These are phyloP conservation scores for Xestia xanthographa DNA, from an alignment of 2,888 invertebrate genomes.

Conservation along the genomic window DNA sequence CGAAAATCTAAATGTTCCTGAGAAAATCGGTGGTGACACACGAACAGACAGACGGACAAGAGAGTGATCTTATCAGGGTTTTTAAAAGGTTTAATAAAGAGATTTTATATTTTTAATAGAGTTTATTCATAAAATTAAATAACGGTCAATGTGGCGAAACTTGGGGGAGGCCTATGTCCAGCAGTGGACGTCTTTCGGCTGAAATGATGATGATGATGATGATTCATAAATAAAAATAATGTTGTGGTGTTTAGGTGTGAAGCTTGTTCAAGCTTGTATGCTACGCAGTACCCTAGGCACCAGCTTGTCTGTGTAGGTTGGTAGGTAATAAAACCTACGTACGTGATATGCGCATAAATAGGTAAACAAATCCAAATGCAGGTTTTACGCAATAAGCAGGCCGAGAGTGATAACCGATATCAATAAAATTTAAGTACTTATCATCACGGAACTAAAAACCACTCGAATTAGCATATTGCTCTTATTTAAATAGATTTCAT, in stretches of 20 bases:
- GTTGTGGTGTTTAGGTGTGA: not conserved
- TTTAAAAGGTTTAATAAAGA: no score
- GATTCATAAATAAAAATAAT: not conserved
- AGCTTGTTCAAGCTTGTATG: not conserved
- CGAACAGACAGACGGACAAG: no score
- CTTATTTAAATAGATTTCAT: conserved; percentile 63
- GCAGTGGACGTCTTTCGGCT: no score
- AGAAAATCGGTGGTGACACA: no score
- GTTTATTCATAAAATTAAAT: no score
- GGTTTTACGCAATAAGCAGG: no score
- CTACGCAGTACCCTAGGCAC: not conserved
- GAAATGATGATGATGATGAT: no score
- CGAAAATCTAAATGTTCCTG: no score
- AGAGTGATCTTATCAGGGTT: no score
- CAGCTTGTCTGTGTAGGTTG: conserved; percentile 8
- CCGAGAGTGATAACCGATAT: conserved; percentile 21
- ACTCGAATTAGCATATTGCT: conserved; percentile 47
- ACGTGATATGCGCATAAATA: conserved; percentile 20
- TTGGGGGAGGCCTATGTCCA: no score
- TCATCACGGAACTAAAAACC: conserved; percentile 41
- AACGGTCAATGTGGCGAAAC: no score
- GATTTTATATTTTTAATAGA: no score
- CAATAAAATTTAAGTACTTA: conserved; percentile 12
- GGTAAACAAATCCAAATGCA: conserved; percentile 26
- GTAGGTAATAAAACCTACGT: conserved; percentile 25